Base-by-base conservation (phyloP, 2,113 vertebrate genomes). In the Pampusana beccarii region DNA sequence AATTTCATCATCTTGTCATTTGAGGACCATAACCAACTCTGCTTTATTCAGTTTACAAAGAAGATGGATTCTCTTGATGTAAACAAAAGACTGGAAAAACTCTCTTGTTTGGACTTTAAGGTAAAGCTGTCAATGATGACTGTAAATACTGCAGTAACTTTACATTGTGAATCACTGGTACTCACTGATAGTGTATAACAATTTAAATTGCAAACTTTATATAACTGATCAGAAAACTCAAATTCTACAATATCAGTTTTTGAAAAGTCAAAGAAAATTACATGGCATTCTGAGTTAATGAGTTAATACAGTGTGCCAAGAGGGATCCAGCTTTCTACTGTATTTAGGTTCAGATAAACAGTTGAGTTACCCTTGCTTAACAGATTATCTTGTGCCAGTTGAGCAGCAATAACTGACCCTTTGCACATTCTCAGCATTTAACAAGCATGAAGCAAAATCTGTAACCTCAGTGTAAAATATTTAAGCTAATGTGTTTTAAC, bases 1-100 rank as follows among this genome's bases (percentile, higher is more conserved):
- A 97, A 89, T 97, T 99, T 99, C 97, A 98, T 99, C 94, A 98
- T 99, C 96, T 97, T 99, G 96, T 98, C 99, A 85, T 99, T 99
- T 98, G 98, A 98, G 97, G 98, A 99, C 97, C 98, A 97, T 95
- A 99, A 97, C 97, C 98, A 99, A 61, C 98, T 99, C 94, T 98
- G 98, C 86, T 98, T 98, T 75, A 98, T 99, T 97, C 98, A 98
- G 93, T 98, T 99, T 97, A 96, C 98, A 97, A 99, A 98, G 98
- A 98, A 97, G 91, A 97, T 97, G 97, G 97, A 97, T 97, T 98
- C 98, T 92, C 94, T 97, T 1, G 98, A 99, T 96, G 62, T 96
- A 93, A 98, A 97, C 96, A 98, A 96, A 95, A 98, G 94, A 86
- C 57, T 97, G 72, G 98, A 99, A 97, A 99, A 99, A 96, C 98